Conservation (phyloP, 1,140 invertebrate species). For the Lucilia cuprina region DNA sequence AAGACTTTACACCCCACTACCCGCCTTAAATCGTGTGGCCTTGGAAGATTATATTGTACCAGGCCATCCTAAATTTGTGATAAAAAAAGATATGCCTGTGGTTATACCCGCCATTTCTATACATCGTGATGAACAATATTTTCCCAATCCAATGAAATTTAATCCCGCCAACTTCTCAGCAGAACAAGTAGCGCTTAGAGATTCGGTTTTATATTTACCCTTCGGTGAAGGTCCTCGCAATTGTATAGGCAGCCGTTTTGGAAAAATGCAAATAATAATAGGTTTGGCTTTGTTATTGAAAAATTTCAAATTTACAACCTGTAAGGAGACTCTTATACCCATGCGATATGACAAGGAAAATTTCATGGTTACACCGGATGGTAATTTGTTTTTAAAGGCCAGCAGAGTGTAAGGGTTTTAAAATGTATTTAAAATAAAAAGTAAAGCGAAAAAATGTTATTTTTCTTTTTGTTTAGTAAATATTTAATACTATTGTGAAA, state of each 20-base stretch:
- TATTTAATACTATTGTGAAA: too few species aligned
- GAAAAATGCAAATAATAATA: conserved; percentile 56
- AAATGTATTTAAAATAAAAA: not conserved
- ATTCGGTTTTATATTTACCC: conserved; percentile 64
- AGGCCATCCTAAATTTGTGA: conserved; percentile 53
- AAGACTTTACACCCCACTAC: conserved; percentile 56
- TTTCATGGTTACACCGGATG: not conserved
- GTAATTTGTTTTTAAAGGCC: conserved; percentile 15
- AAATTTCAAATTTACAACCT: conserved; percentile 45
- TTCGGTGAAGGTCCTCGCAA: conserved; percentile 66
- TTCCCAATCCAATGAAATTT: conserved; percentile 66
- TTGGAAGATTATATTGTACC: conserved; percentile 61
- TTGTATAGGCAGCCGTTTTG: conserved; percentile 63
- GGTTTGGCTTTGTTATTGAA: conserved; percentile 55
- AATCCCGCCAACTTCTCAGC: conserved; percentile 67
- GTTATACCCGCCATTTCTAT: conserved; percentile 67
- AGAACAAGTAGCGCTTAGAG: conserved; percentile 55
- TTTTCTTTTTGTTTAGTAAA: too few species aligned
- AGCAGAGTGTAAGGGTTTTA: not conserved
- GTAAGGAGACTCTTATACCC: conserved; percentile 42
- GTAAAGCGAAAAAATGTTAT: not conserved
- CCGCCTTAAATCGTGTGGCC: conserved; percentile 63
- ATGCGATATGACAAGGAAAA: conserved; percentile 26
- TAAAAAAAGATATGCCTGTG: conserved; percentile 58
- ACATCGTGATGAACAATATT: conserved; percentile 66